Evolutionary conservation across 2,888 invertebrate genomes (phyloP).

Genomic region (Drosophila acutilabella): DNA sequence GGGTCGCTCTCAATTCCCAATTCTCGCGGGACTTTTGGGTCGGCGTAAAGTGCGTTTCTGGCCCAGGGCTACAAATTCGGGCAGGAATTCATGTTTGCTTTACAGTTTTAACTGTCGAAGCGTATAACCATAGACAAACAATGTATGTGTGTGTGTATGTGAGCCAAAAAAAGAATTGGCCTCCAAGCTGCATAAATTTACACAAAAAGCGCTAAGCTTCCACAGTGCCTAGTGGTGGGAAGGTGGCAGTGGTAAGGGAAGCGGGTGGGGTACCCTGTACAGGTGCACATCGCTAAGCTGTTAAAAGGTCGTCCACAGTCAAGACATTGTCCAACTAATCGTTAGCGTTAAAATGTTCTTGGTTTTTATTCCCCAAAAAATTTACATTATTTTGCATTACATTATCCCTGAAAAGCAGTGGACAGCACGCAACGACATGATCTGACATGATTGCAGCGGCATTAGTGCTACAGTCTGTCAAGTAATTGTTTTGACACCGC

Average conservation of each 20-base stretch:
- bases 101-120: slow-evolving; percentile 78
- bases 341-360: slow-evolving; percentile 48
- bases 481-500: not conserved
- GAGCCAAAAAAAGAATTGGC: slow-evolving; percentile 62
- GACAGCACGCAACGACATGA: slow-evolving; percentile 19
- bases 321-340: slow-evolving; percentile 60
- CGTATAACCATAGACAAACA: slow-evolving; percentile 80
- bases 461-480: slow-evolving; percentile 15
- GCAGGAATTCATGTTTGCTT: slow-evolving; percentile 66
- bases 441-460: slow-evolving; percentile 33
- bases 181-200: slow-evolving; percentile 80
- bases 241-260: not conserved
- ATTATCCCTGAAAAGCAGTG: not conserved
- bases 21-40: slow-evolving; percentile 64
- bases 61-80: slow-evolving; percentile 44
- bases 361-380: slow-evolving; percentile 24
- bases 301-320: slow-evolving; percentile 63
- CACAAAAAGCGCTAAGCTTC: slow-evolving; percentile 67
- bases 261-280: slow-evolving; percentile 13
- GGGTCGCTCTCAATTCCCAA: slow-evolving; percentile 45
- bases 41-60: slow-evolving; percentile 71
- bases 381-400: slow-evolving; percentile 50
- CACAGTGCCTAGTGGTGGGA: slow-evolving; percentile 12
- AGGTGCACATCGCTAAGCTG: slow-evolving; percentile 70
- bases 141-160: slow-evolving; percentile 39